Percentiles rank a stretch among this genome's conserved stretches.
phyloP scores from a whole-genome alignment of 2,113 vertebrate genomes.

The Lontra canadensis region DNA sequence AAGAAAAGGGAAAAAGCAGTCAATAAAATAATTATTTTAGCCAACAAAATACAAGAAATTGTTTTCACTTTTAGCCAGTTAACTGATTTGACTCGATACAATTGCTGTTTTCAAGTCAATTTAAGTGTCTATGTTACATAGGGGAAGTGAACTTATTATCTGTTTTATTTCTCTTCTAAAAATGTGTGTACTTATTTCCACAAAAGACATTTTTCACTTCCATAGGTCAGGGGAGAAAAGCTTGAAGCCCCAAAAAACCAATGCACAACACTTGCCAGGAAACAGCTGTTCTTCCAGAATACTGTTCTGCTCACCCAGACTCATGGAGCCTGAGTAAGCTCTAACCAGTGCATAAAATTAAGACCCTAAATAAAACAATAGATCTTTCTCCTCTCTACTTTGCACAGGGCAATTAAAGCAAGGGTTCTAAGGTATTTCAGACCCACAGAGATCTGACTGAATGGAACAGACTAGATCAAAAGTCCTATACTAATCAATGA shows the following conservation, averaged over 20 bases:
- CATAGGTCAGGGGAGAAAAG: not conserved
- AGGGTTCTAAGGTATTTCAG: not conserved
- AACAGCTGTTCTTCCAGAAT: not conserved
- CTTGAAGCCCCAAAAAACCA: slow-evolving; percentile 13
- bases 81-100: not conserved
- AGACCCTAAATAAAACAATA: not conserved
- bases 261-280: not conserved
- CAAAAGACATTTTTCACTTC: slow-evolving; percentile 9
- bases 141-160: not conserved
- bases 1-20: not conserved
- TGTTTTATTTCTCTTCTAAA: not conserved
- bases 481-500: not conserved
- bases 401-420: not conserved
- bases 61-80: not conserved
- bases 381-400: not conserved
- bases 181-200: slow-evolving; percentile 24
- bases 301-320: not conserved
- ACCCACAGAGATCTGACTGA: not conserved
- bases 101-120: slow-evolving; percentile 17
- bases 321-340: not conserved
- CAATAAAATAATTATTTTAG: not conserved
- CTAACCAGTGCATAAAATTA: not conserved
- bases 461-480: not conserved
- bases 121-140: not conserved
- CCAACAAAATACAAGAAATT: not conserved